Base-by-base conservation (phyloP, 1,140 invertebrate genomes). In the Magallana ariakensis region DNA sequence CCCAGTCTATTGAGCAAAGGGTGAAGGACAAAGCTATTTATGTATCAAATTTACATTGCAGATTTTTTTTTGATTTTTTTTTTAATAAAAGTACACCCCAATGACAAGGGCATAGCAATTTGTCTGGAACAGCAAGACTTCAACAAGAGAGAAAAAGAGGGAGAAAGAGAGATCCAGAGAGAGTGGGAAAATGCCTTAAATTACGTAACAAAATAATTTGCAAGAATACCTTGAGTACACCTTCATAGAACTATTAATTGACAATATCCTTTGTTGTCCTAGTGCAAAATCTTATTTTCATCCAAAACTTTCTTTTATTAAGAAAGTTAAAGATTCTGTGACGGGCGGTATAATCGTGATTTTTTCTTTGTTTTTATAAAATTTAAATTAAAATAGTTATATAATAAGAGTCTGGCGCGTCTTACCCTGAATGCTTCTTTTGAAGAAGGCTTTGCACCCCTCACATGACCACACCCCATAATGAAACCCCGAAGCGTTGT, bases 401-500 rank as follows among this genome's bases (percentile, higher is more conserved):
- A 5, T 46, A 46, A 46, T 5, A 1, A 4, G 33, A 46, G 8
- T 62, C 19, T n/a, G n/a, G n/a, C 9, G 8, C 33, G 11, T 85
- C 89, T 80, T 87, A 93, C 94, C 94, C 91, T 95, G 94, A 82
- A 94, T 94, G 83, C 93, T 94, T 70, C 94, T 90, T 88, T 95
- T 95, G 89, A 95, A 95, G 89, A 95, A 95, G 26, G 94, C 94
- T 84, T 95, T 95, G 84, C 94, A 95, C n/a, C 94, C 94, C 85
- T 95, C 94, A 91, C 94, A 95, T 0, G 94, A 94, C 92, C 93
- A 94, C 0, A 95, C 94, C 15, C 94, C 94, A 89, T 95, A 95
- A 82, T 95, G 94, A 84, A 94, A 94, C 26, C 94, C 94, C 22
- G 94, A 94, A 4, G 94, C 94, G 83, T 92, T 93, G 85, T 95